These are phyloP conservation scores for Anolis apletophallus DNA, from an alignment of 2,797 vertebrate species.

Conservation along the genomic window DNA sequence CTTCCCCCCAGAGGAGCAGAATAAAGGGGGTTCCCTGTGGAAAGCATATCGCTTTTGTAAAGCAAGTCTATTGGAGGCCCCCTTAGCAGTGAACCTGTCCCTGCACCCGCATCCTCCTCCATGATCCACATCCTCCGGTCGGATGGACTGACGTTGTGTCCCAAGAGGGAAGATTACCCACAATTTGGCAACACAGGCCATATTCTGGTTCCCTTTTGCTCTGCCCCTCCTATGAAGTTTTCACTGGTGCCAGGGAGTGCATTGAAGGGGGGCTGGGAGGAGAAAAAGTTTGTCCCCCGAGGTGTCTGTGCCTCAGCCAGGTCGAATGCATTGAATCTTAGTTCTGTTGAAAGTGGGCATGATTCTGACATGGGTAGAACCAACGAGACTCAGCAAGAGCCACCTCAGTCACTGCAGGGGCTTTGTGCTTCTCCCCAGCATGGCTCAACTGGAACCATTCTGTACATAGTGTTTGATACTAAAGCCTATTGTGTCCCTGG, in stretches of 20 bases:
- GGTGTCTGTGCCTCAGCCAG: conserved; percentile 27
- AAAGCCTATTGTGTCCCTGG: conserved; percentile 24
- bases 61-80: not conserved
- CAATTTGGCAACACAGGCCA: not conserved
- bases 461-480: conserved; percentile 45
- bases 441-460: conserved; percentile 15
- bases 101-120: not conserved
- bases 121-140: not conserved
- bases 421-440: conserved; percentile 1
- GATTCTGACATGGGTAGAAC: conserved; percentile 13
- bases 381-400: not conserved
- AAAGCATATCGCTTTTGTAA: conserved; percentile 34
- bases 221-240: not conserved
- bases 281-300: not conserved
- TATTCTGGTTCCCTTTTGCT: conserved; percentile 19
- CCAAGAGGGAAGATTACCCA: not conserved
- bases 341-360: not conserved
- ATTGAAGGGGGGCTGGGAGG: not conserved
- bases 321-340: conserved; percentile 9
- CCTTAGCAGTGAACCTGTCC: not conserved
- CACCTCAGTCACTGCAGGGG: not conserved
- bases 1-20: not conserved
- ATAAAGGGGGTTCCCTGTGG: conserved; percentile 5
- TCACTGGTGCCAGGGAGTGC: conserved; percentile 5
- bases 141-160: not conserved